Percentiles rank a stretch among this genome's conserved stretches.
These are phyloP conservation scores for Tachuris rubrigastra DNA, from an alignment of 2,113 vertebrate species.

Conservation along the genomic window DNA sequence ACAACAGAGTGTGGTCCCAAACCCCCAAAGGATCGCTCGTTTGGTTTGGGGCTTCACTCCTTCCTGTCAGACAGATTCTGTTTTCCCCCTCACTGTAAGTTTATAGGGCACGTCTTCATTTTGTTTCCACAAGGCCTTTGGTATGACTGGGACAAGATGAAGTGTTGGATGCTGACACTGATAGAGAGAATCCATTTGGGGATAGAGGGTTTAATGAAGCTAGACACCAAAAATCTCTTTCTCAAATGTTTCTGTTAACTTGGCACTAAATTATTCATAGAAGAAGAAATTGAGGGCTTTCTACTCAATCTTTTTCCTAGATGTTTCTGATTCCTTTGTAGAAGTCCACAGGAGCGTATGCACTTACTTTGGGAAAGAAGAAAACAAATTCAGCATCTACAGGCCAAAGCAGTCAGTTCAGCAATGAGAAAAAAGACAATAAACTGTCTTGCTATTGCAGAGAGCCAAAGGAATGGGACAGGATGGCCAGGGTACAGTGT, in stretches of 20 bases:
- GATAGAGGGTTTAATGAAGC: slow-evolving; percentile 47
- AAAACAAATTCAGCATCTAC: not conserved
- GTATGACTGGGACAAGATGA: slow-evolving; percentile 19
- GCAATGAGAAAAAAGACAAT: not conserved
- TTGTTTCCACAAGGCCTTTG: slow-evolving; percentile 44
- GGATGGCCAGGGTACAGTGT: not conserved
- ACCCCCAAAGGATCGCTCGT: fast-evolving
- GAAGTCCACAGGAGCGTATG: not conserved
- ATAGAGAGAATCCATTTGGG: slow-evolving; percentile 42
- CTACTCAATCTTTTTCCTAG: not conserved
- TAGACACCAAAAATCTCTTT: slow-evolving; percentile 41
- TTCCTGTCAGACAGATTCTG: not conserved
- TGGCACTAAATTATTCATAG: slow-evolving; percentile 60
- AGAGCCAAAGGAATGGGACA: not conserved
- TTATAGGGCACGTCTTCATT: slow-evolving; percentile 4
- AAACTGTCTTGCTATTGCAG: not conserved
- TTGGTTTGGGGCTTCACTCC: not conserved
- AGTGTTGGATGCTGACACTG: slow-evolving; percentile 31
- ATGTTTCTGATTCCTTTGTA: not conserved
- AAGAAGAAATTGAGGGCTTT: slow-evolving; percentile 35
- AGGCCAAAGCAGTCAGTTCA: not conserved
- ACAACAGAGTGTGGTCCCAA: fast-evolving
- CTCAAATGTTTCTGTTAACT: slow-evolving; percentile 29
- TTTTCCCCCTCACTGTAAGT: not conserved
- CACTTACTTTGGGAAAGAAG: not conserved